Evolutionary conservation across 2,797 vertebrate genomes (phyloP), one percentile per base, ranked within the genome.

Genomic region (Limosa lapponica): DNA sequence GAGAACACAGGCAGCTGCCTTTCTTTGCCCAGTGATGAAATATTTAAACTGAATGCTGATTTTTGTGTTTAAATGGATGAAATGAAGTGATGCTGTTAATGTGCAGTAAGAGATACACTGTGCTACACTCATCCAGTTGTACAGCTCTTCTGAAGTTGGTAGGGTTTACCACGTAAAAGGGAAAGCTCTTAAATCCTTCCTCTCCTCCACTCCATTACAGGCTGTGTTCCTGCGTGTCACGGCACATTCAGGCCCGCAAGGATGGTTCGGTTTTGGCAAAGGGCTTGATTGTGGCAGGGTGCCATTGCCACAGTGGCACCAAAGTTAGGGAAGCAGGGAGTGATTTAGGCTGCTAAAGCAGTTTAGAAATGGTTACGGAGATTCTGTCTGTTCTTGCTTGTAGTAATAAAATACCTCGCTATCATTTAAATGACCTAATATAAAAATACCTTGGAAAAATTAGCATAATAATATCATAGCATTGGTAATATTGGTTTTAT

Each of bases 401-500:
- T 70, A 39, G 58, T 58, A 61, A 70, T 72, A 81, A 93, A 95
- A 54, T 32, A 71, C 34, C 49, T 82, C 30, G 34, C 65, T 89
- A 49, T 90, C 32, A 27, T 80, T 91, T 82, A 75, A 89, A 91
- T 77, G 54, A 78, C 51, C 28, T 8, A 81, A 75, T 57, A 70
- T 59, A 61, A 90, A 85, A 91, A 66, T 66, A 91, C 27, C n/a
- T 74, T 48, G 16, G 75, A 89, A 71, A 93, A 93, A 82, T 55
- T 57, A 91, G 36, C 24, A 51, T 46, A 73, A 30, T 71, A 25
- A 23, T 72, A 32, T 66, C 88, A 79, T 72, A 84, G 52, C 30
- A 86, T n/a, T n/a, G n/a, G n/a, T n/a, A n/a, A n/a, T n/a, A n/a
- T 57, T 92, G 65, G 32, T 49, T 85, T 95, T 89, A 85, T 89